These are phyloP conservation scores for Platyura marginata DNA, from an alignment of 1,140 invertebrate genomes.

Conservation along the genomic window DNA sequence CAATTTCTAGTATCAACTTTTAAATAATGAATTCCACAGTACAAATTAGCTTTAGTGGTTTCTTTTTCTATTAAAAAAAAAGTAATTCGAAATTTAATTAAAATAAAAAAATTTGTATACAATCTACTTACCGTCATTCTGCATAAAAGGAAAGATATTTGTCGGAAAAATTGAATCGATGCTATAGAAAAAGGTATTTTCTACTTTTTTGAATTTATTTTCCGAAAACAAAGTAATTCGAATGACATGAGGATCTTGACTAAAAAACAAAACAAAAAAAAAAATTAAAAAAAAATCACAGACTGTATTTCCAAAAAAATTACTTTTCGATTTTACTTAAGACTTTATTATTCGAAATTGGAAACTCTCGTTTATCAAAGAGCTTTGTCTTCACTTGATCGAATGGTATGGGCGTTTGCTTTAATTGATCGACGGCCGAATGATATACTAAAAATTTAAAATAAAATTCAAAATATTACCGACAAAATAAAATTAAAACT, in stretches of 20 bases:
- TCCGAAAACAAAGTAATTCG: slow-evolving; percentile 16
- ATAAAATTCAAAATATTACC: neutral
- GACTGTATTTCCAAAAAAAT: neutral
- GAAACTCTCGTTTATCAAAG: slow-evolving; percentile 16
- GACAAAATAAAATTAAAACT: neutral
- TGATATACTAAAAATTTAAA: neutral
- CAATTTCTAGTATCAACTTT: no score
- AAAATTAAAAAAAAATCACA: neutral
- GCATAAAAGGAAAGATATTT: slow-evolving; percentile 5
- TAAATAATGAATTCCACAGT: no score
- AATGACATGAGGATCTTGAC: slow-evolving; percentile 15
- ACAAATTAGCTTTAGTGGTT: no score
- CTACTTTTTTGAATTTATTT: slow-evolving; percentile 14
- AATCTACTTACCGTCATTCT: neutral
- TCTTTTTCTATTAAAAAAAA: no score
- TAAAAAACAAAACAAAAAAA: slow-evolving; percentile 1
- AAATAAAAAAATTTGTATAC: no score
- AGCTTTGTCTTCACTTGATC: slow-evolving; percentile 13
- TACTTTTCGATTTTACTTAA: slow-evolving; percentile 14
- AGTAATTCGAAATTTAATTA: no score
- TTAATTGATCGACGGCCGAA: slow-evolving; percentile 8
- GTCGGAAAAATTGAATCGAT: slow-evolving; percentile 20
- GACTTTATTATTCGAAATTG: slow-evolving; percentile 13
- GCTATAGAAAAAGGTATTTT: slow-evolving; percentile 17
- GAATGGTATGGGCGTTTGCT: slow-evolving; percentile 9